Base-by-base conservation (phyloP, 2,888 invertebrate genomes). In the Andrena praecox region DNA sequence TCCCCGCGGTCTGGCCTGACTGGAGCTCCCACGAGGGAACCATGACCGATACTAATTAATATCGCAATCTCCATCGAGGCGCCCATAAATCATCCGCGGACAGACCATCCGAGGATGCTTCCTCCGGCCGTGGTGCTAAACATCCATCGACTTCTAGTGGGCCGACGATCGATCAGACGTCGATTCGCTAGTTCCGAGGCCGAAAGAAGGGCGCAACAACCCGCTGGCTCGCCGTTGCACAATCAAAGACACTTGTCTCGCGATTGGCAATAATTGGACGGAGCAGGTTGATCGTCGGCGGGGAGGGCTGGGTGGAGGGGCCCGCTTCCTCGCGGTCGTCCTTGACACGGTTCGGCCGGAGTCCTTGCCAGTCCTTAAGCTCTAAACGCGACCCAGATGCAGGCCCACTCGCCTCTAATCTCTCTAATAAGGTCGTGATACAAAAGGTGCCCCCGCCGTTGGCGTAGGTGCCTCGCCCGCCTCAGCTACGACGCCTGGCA, bases 321-420 rank as follows among this genome's bases (percentile, higher is more conserved):
- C 24, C 72, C n/a, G 67, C 74, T 87, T 88, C 84, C 84, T 87
- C 78, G 85, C 60, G 72, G 35, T 79, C 73, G 89, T 87, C 88
- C 89, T 88, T 89, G 88, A 84, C 88, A 88, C 86, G 77, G 27
- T 88, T 87, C 77, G 52, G 16, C 35, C 35, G 77, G 56, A 77
- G 84, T 87, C 86, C 87, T 89, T 87, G 87, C 66, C 81, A 68
- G 76, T 84, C 88, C 88, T 86, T 86, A 88, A 86, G 78, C 74
- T 80, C 72, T 67, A 85, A 75, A 75, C 77, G 86, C 78, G 86
- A 86, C 88, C 88, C 78, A 87, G 86, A 87, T 88, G 66, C 73
- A 59, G 62, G 66, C 80, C 72, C 69, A 77, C 78, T 74, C 70
- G 75, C 68, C 56, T 77, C 84, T 84, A 88, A 88, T 89, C 81